Percentiles rank a stretch among this genome's conserved stretches.
Evolutionary conservation across 2,888 invertebrate genomes (phyloP).

Genomic region (Gortyna flavago): DNA sequence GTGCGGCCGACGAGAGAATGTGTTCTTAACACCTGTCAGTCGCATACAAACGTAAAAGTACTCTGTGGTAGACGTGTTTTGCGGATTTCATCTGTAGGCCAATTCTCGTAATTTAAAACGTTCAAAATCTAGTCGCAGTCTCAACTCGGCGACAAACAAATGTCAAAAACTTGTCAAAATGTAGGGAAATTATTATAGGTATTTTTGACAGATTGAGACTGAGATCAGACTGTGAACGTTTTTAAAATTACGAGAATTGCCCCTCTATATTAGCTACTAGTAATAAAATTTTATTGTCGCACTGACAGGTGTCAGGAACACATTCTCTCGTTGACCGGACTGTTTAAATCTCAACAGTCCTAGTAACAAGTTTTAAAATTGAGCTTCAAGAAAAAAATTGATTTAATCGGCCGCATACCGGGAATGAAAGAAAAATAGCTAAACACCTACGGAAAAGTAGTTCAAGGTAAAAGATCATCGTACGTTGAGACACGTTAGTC

Average conservation of each 20-base stretch:
- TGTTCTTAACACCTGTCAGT: background rate
- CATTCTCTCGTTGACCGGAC: background rate
- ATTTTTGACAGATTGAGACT: no score
- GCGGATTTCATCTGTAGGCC: background rate
- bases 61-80: no score
- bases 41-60: no score
- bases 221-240: no score
- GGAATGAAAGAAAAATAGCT: slow-evolving; percentile 13
- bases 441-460: slow-evolving; percentile 18
- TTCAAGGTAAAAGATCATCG: slow-evolving; percentile 39
- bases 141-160: no score
- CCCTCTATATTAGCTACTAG: no score
- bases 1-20: background rate
- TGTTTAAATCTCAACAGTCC: background rate
- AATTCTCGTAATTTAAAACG: no score
- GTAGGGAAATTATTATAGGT: no score
- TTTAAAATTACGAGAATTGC: no score
- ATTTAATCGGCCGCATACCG: slow-evolving; percentile 2
- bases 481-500: background rate
- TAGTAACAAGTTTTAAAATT: background rate
- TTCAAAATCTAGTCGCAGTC: no score
- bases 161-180: no score
- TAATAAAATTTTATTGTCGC: no score
- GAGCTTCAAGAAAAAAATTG: background rate
- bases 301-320: background rate